phyloP scores from a whole-genome alignment of 2,113 vertebrate genomes.

The Tragelaphus imberbis region DNA sequence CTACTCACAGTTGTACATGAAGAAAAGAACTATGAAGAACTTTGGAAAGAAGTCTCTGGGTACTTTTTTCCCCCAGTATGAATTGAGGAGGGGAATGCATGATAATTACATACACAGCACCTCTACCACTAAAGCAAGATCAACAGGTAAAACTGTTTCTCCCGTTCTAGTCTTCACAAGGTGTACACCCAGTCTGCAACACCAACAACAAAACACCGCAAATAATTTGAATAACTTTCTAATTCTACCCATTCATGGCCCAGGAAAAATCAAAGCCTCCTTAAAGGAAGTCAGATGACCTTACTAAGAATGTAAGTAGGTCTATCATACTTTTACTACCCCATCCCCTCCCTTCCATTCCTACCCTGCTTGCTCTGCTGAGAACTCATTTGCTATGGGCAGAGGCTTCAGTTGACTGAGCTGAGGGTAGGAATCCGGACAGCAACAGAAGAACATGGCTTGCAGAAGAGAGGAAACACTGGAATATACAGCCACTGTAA shows the following conservation, averaged over 20 bases:
- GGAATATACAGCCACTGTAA: background rate
- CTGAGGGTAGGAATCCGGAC: background rate
- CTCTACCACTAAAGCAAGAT: background rate
- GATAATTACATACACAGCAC: background rate
- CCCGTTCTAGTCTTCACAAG: background rate
- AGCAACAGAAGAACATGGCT: background rate
- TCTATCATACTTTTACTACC: background rate
- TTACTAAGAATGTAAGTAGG: background rate
- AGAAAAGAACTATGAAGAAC: conserved; percentile 3
- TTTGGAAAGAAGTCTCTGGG: background rate
- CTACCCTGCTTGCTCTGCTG: background rate
- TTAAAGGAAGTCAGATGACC: background rate
- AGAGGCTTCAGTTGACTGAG: background rate
- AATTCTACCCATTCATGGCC: background rate
- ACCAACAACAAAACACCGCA: background rate
- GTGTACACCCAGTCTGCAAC: background rate
- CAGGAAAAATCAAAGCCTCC: background rate
- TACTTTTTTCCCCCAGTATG: background rate
- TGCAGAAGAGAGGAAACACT: background rate
- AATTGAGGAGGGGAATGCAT: background rate
- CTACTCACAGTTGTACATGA: background rate
- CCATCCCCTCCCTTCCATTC: background rate
- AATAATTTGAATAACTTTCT: background rate
- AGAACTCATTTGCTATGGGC: background rate
- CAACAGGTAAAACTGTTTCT: background rate